Evolutionary conservation across 1,140 invertebrate species (phyloP).

Genomic region (Neodiprion fabricii): DNA sequence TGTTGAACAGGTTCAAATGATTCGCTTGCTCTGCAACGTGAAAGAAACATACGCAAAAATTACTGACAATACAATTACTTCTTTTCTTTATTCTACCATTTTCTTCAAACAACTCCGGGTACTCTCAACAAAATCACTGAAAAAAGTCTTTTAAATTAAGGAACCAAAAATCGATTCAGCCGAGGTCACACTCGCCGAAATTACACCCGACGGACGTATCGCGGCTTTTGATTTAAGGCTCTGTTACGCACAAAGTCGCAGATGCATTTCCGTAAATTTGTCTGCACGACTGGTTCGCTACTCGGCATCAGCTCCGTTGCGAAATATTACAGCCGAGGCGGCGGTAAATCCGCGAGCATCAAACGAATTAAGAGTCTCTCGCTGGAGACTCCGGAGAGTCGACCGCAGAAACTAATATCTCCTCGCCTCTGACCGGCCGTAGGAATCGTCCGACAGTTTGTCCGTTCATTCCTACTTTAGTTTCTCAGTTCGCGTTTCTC

Average conservation of each 20-base stretch:
- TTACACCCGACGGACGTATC: too few relatives aligned
- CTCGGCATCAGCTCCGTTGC: constrained; percentile 29
- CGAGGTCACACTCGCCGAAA: too few relatives aligned
- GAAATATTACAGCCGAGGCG: constrained; percentile 40
- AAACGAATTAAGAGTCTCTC: constrained; percentile 62
- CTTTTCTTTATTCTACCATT: too few relatives aligned
- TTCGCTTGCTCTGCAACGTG: constrained; percentile 75
- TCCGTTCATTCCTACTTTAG: constrained; percentile 27
- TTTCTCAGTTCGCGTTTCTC: constrained; percentile 31
- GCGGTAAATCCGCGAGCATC: constrained; percentile 62
- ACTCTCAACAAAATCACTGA: too few relatives aligned
- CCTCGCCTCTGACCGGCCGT: constrained; percentile 48
- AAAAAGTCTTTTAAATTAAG: too few relatives aligned
- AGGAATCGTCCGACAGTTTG: constrained; percentile 24
- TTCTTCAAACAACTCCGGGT: too few relatives aligned
- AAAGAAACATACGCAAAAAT: constrained; percentile 24
- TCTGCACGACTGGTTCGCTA: not conserved
- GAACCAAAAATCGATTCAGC: too few relatives aligned
- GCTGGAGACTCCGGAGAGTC: constrained; percentile 56
- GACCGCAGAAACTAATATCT: constrained; percentile 65
- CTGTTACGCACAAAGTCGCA: too few relatives aligned
- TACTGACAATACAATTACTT: too few relatives aligned
- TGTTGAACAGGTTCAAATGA: constrained; percentile 88
- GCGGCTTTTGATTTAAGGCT: too few relatives aligned
- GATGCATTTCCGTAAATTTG: not conserved